These are phyloP conservation scores for Coleophora deauratella DNA, from an alignment of 2,888 invertebrate genomes.

Conservation along the genomic window DNA sequence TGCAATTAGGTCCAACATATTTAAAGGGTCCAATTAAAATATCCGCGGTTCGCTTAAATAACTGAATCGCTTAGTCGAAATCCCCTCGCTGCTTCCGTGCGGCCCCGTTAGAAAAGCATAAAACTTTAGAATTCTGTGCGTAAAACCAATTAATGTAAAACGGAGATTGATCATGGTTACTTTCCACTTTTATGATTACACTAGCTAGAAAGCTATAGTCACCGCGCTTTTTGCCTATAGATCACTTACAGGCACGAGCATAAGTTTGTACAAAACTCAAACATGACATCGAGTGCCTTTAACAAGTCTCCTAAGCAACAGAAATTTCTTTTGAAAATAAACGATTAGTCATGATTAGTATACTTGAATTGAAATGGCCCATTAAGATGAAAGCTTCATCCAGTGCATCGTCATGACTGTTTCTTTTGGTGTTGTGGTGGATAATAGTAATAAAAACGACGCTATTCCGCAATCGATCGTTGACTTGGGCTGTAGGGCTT, in stretches of 20 bases:
- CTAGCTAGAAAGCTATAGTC: slow-evolving; percentile 24
- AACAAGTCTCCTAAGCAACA: too few relatives aligned
- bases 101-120: slow-evolving; percentile 35
- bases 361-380: background rate
- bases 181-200: slow-evolving; percentile 28
- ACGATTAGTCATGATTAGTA: slow-evolving; percentile 7
- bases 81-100: slow-evolving; percentile 30
- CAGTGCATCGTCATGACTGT: background rate
- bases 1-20: too few relatives aligned
- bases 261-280: background rate
- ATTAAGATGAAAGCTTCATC: background rate
- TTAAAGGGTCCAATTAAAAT: slow-evolving; percentile 53
- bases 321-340: background rate
- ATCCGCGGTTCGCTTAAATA: slow-evolving; percentile 46
- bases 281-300: slow-evolving; percentile 1
- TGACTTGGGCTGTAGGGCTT: slow-evolving; percentile 23
- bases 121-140: too few relatives aligned
- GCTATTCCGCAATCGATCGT: slow-evolving; percentile 28
- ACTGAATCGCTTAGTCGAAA: slow-evolving; percentile 39
- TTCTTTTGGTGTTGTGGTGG: slow-evolving; percentile 2
- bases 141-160: slow-evolving; percentile 53
- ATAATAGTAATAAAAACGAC: slow-evolving; percentile 16
- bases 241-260: slow-evolving; percentile 9
- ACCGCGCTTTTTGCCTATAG: slow-evolving; percentile 34
- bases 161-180: slow-evolving; percentile 29